Evolutionary conservation across 53 echinoderm and acorn worm species (phyloP).

Genomic region (Zoroaster sp.): DNA sequence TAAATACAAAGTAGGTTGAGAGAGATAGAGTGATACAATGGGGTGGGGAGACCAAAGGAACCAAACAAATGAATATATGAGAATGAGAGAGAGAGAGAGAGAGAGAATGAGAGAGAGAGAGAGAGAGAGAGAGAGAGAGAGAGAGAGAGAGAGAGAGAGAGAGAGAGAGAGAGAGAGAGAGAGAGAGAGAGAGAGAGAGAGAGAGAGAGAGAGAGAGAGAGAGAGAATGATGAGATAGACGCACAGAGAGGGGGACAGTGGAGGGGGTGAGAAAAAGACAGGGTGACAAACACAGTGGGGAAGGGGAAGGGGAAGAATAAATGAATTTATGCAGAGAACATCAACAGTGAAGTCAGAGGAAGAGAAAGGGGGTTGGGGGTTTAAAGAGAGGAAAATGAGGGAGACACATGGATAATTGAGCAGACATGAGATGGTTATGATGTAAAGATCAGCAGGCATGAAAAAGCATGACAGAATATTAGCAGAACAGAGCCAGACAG

Average conservation of each 20-base stretch:
- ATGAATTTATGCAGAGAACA: no score
- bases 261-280: no score
- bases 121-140: neutral
- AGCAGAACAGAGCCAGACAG: neutral
- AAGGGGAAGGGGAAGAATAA: no score
- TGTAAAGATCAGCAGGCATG: neutral
- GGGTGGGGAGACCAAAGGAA: neutral
- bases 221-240: neutral
- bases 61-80: neutral
- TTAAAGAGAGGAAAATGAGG: neutral
- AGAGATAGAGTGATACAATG: slow-evolving; percentile 8
- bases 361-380: neutral
- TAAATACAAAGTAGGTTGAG: neutral
- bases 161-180: neutral
- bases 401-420: neutral
- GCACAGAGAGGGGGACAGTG: neutral
- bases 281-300: no score
- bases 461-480: neutral
- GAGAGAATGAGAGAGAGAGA: neutral
- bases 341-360: no score
- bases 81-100: neutral
- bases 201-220: neutral
- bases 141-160: neutral
- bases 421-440: neutral
- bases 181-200: neutral